Conservation (phyloP, 2,113 vertebrate genomes). For the Oreochromis aureus region DNA sequence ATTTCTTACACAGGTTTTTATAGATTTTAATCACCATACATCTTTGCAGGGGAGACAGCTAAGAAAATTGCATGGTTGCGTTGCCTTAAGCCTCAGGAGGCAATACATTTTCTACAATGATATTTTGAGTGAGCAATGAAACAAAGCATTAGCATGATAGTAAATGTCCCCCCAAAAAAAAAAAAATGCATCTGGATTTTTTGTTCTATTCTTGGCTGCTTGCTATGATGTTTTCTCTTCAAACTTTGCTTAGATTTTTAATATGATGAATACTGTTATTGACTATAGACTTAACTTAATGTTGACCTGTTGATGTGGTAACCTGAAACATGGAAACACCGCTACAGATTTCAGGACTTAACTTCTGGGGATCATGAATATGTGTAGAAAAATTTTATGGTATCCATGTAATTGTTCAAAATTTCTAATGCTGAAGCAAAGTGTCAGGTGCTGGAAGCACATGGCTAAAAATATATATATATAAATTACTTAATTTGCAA, state of each 20-base stretch:
- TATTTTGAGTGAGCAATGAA: neutral
- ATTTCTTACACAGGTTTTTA: conserved; percentile 26
- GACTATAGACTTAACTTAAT: neutral
- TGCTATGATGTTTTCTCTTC: neutral
- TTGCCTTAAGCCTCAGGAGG: neutral
- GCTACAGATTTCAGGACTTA: neutral
- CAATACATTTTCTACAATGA: neutral
- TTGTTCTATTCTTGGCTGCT: neutral
- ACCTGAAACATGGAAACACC: neutral
- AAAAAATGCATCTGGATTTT: neutral
- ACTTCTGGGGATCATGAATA: neutral
- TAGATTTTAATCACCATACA: conserved; percentile 51
- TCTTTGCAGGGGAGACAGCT: conserved; percentile 13
- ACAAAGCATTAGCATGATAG: neutral
- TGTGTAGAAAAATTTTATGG: neutral
- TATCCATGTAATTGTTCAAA: neutral
- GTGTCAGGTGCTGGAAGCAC: neutral
- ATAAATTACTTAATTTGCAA: neutral
- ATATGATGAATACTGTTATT: neutral
- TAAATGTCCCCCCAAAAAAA: neutral
- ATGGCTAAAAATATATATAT: neutral
- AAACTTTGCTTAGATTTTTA: neutral
- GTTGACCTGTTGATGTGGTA: neutral
- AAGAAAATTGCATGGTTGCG: neutral
- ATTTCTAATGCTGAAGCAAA: neutral